Base-by-base conservation (phyloP, 2,888 invertebrate genomes). In the Bedellia somnulentella region DNA sequence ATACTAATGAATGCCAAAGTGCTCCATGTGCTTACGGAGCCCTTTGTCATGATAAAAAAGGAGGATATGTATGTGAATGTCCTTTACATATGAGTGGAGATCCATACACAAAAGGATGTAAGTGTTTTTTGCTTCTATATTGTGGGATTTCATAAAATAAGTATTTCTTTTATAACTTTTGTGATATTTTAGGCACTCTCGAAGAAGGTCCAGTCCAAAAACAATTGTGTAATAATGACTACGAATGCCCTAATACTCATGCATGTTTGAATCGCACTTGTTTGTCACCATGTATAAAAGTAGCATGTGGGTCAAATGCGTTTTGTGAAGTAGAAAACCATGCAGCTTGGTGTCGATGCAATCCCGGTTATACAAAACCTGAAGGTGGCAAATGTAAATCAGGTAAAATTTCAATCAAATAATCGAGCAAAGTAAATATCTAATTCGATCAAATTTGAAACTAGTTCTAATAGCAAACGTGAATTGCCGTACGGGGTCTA, bases 21-120 rank as follows among this genome's bases (percentile, higher is more conserved):
- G 82, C 85, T 38, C 92, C 93, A 0, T 93, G 93, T 53, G 91
- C 86, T 5, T 87, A 87, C 46, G 90, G 87, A n/a, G 91, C 93
- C 3, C 87, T 88, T 46, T 94, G 94, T 47, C 79, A 93, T 27
- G 93, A 93, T 52, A 82, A 86, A 50, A 86, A 88, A 52, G 93
- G 93, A 12, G 87, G 89, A 25, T 92, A 87, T 53, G 85, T 87
- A 47, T 94, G 94, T 55, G 82, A 86, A 30, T 93, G 92, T 52
- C 90, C 92, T 0, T 82, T 82, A 40, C 89, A 89, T 39, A 87
- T 86, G 70, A 80, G 81, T 3, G 93, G 93, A 5, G 91, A 93
- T 71, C 83, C 93, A 1, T 93, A 92, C 49, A 87, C 87, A 58
- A 79, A 80, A 23, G 92, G 91, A 39, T 94, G 93, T 76, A 76